A percentile compares a stretch with the other conserved stretches of the same genome.
Conservation (phyloP, 2,113 vertebrate genomes). For the Phyllostomus discolor region DNA sequence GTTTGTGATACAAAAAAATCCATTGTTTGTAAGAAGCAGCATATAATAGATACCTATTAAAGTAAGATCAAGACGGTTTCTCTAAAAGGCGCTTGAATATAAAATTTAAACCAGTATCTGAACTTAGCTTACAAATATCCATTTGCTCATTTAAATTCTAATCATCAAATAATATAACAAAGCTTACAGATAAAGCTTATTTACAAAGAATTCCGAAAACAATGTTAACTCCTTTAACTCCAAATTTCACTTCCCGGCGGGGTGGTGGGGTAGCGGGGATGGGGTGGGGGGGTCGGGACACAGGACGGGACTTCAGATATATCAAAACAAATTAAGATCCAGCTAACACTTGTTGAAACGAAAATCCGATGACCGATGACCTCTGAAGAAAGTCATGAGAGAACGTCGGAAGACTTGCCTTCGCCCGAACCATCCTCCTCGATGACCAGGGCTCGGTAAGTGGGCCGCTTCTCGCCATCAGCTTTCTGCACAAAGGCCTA, state of each 20-base stretch:
- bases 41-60: constrained; percentile 87
- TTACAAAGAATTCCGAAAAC: constrained; percentile 7
- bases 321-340: constrained; percentile 23
- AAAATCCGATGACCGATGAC: background rate
- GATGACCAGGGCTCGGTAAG: constrained; percentile 86
- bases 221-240: background rate
- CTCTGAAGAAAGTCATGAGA: background rate
- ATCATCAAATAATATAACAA: constrained; percentile 3
- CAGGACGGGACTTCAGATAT: background rate
- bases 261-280: background rate
- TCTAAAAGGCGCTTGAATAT: background rate
- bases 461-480: constrained; percentile 75
- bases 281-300: background rate
- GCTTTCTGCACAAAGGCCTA: constrained; percentile 85
- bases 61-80: constrained; percentile 38
- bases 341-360: background rate
- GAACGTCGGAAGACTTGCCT: constrained; percentile 79
- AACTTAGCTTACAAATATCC: constrained; percentile 22
- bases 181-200: background rate
- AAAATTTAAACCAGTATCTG: background rate
- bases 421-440: constrained; percentile 80
- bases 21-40: constrained; percentile 86
- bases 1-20: constrained; percentile 89
- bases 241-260: background rate
- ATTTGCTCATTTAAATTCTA: background rate